Base-by-base conservation (phyloP, 2,797 vertebrate species). In the Mus minutoides region DNA sequence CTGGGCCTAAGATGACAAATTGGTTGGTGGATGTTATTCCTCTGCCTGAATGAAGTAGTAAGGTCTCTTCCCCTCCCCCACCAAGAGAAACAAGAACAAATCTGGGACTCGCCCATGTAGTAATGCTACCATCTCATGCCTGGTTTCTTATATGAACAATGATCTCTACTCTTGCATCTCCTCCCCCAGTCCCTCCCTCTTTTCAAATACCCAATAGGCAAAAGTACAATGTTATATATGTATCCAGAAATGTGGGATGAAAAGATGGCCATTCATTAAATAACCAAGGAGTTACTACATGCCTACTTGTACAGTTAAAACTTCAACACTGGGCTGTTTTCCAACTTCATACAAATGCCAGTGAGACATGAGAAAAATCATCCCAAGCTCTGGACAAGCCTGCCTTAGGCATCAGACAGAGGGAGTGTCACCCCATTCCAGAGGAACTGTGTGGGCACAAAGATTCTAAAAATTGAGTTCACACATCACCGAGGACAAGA, bases 391-490 rank as follows among this genome's bases (percentile, higher is more conserved):
- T 4, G 71, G 75, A 83, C 11, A 58, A 62, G 84, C 37, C 43
- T 40, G 93, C 90, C 82, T 80, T 49, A 69, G 95, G 96, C 95
- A 93, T 78, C 60, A 52, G 76, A 73, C 91, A n/a, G 1, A 13
- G 94, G 84, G 89, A 73, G 79, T 56, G 91, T 54, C 95, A 87
- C 86, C 22, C 83, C 26, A 16, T 71, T 69, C 80, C 91, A 43
- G 71, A 89, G 96, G 94, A 94, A 92, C 7, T 83, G 78, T 85
- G 96, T 96, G 95, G 95, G 94, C 91, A 95, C 84, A 43, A 77
- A 83, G 94, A 86, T 93, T 92, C 92, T 88, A 97, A 87, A 96
- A 93, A 96, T 17, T 17, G 82, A 96, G 62, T 92, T 93, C 91
- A 92, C 79, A 92, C 62, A 91, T 77, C 88, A 90, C 17, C 0